Base-by-base conservation (phyloP, 2,888 invertebrate species). In the Ophioninae sp. region DNA sequence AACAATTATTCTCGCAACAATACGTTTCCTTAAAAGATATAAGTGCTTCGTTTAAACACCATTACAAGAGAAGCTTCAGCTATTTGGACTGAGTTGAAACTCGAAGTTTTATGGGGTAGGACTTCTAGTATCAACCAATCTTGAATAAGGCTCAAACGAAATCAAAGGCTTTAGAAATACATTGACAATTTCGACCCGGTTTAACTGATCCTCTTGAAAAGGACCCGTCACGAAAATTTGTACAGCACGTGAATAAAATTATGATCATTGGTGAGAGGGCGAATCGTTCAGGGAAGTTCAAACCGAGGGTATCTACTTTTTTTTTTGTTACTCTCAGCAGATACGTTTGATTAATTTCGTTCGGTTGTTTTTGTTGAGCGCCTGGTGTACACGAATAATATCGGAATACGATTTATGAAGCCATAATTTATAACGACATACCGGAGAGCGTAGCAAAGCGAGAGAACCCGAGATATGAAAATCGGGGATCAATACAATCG, bases 341-440 rank as follows among this genome's bases (percentile, higher is more conserved):
- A 50, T 8, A 23, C n/a, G 23, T 62, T 62, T 62, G 17, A 37
- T 50, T 20, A 10, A 65, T 20, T 30, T 73, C 21, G 30, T 7
- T 20, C 13, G 13, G 13, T 50, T 50, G 50, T 37, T 23, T 6
- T 30, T 74, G 50, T 75, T 13, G 10, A 20, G 50, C 10, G 44
- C 61, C 37, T 73, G 17, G 41, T 39, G 23, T 7, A 23, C 23
- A 30, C 1, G n/a, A 37, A 21, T 7, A 73, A 73, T 30, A 73
- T 73, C 61, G 6, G 13, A 56, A 20, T 37, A 64, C 20, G 13
- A 64, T 75, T 37, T 17, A 44, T 30, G 64, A 6, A 30, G 2
- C 20, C 6, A 65, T 57, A 17, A 75, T 75, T 75, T 30, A n/a
- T 23, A 39, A 75, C 39, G n/a, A 56, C 21, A 57, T 56, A 7